Percentiles rank a stretch among this genome's conserved stretches.
Evolutionary conservation across 2,888 invertebrate species (phyloP).

Genomic region (Quadroppia sp.): DNA sequence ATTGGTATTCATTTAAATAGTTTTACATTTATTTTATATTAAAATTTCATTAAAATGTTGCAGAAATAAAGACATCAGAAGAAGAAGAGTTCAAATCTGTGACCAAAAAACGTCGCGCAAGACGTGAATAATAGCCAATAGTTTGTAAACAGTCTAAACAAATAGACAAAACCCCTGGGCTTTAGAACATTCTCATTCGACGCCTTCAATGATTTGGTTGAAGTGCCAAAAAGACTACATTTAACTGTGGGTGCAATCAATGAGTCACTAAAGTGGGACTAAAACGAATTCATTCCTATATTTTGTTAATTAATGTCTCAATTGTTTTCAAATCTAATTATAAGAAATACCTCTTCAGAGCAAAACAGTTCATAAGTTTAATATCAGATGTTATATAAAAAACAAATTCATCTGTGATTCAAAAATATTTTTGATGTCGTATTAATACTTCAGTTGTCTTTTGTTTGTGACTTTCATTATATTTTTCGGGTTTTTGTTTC

Average conservation of each 20-base stretch:
- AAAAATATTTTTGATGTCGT: not conserved
- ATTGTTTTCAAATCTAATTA: too few relatives aligned
- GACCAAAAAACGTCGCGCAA: constrained; percentile 23
- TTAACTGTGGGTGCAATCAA: constrained; percentile 8
- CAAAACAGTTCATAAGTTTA: not conserved
- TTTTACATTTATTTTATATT: not conserved
- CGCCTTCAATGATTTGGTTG: constrained; percentile 23
- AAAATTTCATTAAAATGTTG: not conserved
- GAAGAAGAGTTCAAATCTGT: constrained; percentile 21
- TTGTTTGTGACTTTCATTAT: constrained; percentile 10
- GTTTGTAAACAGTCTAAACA: not conserved
- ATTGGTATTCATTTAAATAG: not conserved
- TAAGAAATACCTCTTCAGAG: constrained; percentile 5
- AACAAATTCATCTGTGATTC: constrained; percentile 31
- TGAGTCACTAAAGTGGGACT: constrained; percentile 24
- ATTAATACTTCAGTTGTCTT: not conserved
- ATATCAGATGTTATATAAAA: constrained; percentile 9
- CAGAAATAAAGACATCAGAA: constrained; percentile 19
- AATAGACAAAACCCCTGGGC: constrained; percentile 8
- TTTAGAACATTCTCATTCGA: not conserved
- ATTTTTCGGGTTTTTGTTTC: constrained; percentile 10
- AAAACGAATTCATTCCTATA: constrained; percentile 30
- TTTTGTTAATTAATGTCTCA: not conserved
- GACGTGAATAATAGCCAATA: constrained; percentile 18
- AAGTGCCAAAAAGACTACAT: constrained; percentile 32